Percentiles rank a stretch among this genome's conserved stretches.
Evolutionary conservation across 2,888 invertebrate species (phyloP).

Genomic region (Geotrupes spiniger): DNA sequence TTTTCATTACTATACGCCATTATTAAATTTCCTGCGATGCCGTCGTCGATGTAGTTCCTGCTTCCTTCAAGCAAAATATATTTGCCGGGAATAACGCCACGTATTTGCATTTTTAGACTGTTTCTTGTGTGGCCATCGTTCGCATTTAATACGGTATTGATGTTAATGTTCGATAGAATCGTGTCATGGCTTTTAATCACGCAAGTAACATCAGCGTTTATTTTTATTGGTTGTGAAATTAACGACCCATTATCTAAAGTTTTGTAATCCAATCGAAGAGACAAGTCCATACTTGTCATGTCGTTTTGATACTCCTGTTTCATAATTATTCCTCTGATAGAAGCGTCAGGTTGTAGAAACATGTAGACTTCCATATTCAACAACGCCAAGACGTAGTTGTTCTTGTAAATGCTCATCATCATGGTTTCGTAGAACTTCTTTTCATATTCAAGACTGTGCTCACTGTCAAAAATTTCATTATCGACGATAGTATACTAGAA

Average conservation of each 20-base stretch:
- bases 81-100: slow-evolving; percentile 39
- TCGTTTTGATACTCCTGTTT: slow-evolving; percentile 34
- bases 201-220: slow-evolving; percentile 36
- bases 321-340: slow-evolving; percentile 37
- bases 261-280: slow-evolving; percentile 35
- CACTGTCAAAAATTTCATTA: too few species aligned
- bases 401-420: too few species aligned
- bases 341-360: slow-evolving; percentile 26
- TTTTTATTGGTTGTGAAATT: slow-evolving; percentile 30
- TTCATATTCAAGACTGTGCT: too few species aligned
- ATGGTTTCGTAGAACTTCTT: too few species aligned
- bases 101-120: slow-evolving; percentile 38
- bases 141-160: slow-evolving; percentile 37
- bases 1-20: slow-evolving; percentile 41
- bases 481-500: too few species aligned
- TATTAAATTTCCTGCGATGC: slow-evolving; percentile 37
- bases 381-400: not conserved
- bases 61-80: slow-evolving; percentile 46
- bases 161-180: slow-evolving; percentile 41
- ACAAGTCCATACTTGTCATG: slow-evolving; percentile 39
- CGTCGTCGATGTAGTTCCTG: slow-evolving; percentile 37
- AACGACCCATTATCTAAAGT: slow-evolving; percentile 21
- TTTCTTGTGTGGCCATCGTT: slow-evolving; percentile 39
- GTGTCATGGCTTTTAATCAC: slow-evolving; percentile 39
- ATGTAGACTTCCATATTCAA: not conserved